These are phyloP conservation scores for Stegostoma tigrinum DNA, from an alignment of 2,113 vertebrate species.

Conservation along the genomic window DNA sequence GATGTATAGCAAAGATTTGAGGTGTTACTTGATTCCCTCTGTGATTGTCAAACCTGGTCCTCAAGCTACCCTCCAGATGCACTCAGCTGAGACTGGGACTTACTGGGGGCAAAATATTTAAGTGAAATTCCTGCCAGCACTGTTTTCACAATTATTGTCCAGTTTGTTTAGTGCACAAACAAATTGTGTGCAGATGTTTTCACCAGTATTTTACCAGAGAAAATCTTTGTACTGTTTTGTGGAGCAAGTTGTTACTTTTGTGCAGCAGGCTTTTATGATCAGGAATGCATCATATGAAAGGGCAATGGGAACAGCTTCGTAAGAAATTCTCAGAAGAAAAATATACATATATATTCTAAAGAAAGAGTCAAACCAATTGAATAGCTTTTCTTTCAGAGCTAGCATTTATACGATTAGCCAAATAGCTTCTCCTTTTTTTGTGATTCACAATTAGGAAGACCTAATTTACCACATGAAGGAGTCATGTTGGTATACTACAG, in stretches of 20 bases:
- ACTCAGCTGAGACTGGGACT: not conserved
- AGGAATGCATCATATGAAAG: not conserved
- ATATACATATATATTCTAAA: not conserved
- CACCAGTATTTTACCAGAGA: not conserved
- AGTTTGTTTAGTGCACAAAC: not conserved
- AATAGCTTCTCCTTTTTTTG: not conserved
- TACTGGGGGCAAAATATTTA: not conserved
- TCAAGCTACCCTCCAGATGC: not conserved
- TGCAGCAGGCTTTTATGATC: not conserved
- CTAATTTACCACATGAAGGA: not conserved
- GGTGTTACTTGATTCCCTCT: not conserved
- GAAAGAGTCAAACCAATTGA: not conserved
- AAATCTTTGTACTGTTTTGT: not conserved
- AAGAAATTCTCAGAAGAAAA: not conserved
- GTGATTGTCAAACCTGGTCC: not conserved
- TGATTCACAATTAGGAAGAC: not conserved
- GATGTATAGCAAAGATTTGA: not conserved
- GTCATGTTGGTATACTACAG: not conserved
- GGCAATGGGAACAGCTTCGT: not conserved
- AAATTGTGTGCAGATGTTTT: not conserved
- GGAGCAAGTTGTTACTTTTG: not conserved
- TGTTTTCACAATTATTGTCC: not conserved
- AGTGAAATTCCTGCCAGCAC: not conserved
- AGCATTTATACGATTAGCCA: not conserved
- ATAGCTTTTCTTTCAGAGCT: not conserved